Percentiles rank a stretch among this genome's conserved stretches.
Conservation (phyloP, 2,888 invertebrate genomes). For the Apotomis turbidana region DNA sequence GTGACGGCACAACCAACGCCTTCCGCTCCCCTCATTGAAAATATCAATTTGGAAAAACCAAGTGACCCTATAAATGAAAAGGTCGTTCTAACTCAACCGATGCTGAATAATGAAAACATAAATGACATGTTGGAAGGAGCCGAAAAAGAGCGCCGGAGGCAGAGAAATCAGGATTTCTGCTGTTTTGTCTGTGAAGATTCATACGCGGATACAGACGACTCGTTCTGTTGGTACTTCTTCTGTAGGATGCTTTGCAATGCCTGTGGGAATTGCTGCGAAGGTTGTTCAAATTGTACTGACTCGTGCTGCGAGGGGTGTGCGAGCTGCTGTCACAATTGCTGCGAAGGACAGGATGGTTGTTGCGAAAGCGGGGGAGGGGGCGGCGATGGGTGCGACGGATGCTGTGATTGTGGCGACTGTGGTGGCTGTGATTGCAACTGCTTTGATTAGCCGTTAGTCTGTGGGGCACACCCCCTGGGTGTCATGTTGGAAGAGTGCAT, state of each 20-base stretch:
- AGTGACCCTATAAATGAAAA: neutral
- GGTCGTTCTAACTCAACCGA: neutral
- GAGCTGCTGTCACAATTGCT: conserved; percentile 3
- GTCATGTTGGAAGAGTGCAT: no score
- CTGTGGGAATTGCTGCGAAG: conserved; percentile 12
- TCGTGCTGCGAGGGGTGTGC: conserved; percentile 19
- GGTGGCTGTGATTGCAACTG: conserved; percentile 10
- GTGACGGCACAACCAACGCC: conserved; percentile 15
- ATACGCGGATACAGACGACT: neutral
- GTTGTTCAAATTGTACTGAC: conserved; percentile 7
- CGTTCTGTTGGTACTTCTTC: conserved; percentile 17
- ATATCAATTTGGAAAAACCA: conserved; percentile 2
- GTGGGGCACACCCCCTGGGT: no score
- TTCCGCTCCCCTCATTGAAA: conserved; percentile 3
- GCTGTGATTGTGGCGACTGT: conserved; percentile 1
- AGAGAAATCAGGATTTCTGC: conserved; percentile 7
- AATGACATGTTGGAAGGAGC: conserved; percentile 8
- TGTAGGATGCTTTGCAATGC: conserved; percentile 4
- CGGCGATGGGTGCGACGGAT: neutral
- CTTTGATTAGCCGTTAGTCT: conserved; percentile 1
- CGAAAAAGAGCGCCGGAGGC: neutral
- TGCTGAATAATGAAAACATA: conserved; percentile 6
- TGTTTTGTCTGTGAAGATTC: conserved; percentile 18
- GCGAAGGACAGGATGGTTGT: conserved; percentile 3
- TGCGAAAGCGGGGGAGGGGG: neutral